A percentile compares a stretch with the other conserved stretches of the same genome.
These are phyloP conservation scores for Crossaster papposus DNA, from an alignment of 53 echinoderm and acorn worm genomes.

Conservation along the genomic window DNA sequence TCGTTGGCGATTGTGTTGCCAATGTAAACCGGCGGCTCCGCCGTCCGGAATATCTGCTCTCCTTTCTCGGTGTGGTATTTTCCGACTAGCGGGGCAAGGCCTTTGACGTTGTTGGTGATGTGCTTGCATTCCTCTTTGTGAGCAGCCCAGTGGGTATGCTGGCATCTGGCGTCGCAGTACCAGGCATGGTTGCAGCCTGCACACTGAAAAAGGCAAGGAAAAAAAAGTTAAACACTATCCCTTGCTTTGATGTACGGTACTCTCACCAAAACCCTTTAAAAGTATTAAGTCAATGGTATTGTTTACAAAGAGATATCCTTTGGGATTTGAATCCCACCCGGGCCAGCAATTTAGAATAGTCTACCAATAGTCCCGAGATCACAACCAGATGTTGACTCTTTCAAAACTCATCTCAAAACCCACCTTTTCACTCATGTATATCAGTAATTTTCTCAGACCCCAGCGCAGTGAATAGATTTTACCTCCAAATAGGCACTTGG, in stretches of 20 bases:
- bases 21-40: slow-evolving; percentile 45
- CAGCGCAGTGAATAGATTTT: too few species aligned
- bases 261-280: too few species aligned
- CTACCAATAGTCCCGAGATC: too few species aligned
- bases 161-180: slow-evolving; percentile 47
- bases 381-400: too few species aligned
- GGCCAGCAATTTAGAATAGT: too few species aligned
- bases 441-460: too few species aligned
- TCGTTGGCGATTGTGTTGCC: slow-evolving; percentile 58
- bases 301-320: too few species aligned
- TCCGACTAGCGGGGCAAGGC: background rate
- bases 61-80: background rate
- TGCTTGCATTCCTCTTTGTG: slow-evolving; percentile 54
- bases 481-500: too few species aligned
- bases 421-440: too few species aligned
- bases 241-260: background rate
- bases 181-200: slow-evolving; percentile 26
- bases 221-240: background rate
- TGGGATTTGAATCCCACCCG: background rate
- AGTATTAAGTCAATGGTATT: too few species aligned
- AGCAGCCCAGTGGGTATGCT: slow-evolving; percentile 23
- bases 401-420: too few species aligned
- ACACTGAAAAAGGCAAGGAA: slow-evolving; percentile 31
- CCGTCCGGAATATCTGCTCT: background rate
- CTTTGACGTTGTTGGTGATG: background rate